Base-by-base conservation (phyloP, 2,113 vertebrate species). In the Callipepla squamata region DNA sequence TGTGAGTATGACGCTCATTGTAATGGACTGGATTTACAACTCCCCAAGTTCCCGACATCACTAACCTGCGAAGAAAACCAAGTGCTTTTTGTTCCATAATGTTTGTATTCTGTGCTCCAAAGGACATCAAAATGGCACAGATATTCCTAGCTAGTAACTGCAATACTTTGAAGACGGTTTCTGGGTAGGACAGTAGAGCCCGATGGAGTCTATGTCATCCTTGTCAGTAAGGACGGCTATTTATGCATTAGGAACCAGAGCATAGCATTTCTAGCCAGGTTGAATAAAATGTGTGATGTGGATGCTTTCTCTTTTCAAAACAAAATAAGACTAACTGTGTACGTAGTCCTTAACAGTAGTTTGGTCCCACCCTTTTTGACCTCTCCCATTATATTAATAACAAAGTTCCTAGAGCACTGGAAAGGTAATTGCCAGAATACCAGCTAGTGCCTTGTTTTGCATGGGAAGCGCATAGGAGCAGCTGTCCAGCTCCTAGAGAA, bases 1-100 rank as follows among this genome's bases (percentile, higher is more conserved):
- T 55, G 98, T 98, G 97, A 99, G 99, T 97, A 98, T 99, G 98
- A 97, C 98, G 7, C 98, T 99, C 93, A 99, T 99, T 94, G 96
- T 98, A 83, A 96, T 98, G 38, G 99, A 99, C 97, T 99, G 99
- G 99, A 98, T 99, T 96, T 98, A 99, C 96, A 98, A 99, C 92
- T 97, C 99, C 15, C 81, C 98, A 0, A 97, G 97, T 91, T 98
- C 98, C 36, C 96, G 97, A 66, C 98, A 97, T 16, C 97, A 98
- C 90, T 98, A 97, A 97, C 72, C 78, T 61, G 51, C 44, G 74
- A 73, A 93, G 92, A 80, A 44, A 38, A 76, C 66, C 9, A 3
- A 80, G 66, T 74, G 36, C 11, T 75, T 96, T 96, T 94, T 88
- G 78, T 87, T 42, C 61, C 57, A 42, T 44, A 96, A 94, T 92